phyloP scores from a whole-genome alignment of 2,797 vertebrate genomes.

The Otolemur crassicaudatus region DNA sequence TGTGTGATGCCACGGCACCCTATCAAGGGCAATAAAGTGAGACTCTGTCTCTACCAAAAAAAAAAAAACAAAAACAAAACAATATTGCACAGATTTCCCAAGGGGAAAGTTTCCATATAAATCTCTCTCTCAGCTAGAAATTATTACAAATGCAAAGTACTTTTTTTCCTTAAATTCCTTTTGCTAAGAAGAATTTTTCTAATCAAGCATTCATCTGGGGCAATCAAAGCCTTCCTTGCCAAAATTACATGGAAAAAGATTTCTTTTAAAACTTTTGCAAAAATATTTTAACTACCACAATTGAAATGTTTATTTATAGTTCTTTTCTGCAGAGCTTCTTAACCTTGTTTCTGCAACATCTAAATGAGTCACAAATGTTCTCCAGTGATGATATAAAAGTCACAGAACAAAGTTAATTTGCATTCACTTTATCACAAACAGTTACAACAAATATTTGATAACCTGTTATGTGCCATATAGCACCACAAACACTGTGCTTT shows the following conservation, averaged over 20 bases:
- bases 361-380: not conserved
- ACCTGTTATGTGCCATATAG: not conserved
- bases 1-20: too few relatives aligned
- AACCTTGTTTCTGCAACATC: conserved; percentile 45
- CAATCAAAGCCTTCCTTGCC: conserved; percentile 53
- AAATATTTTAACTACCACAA: conserved; percentile 55
- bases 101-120: not conserved
- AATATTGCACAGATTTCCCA: conserved; percentile 52
- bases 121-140: conserved; percentile 33
- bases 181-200: conserved; percentile 58
- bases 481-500: not conserved
- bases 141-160: conserved; percentile 10
- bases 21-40: too few relatives aligned
- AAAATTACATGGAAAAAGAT: conserved; percentile 50
- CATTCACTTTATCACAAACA: not conserved
- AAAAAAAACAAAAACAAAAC: not conserved
- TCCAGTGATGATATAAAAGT: conserved; percentile 9
- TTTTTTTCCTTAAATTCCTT: conserved; percentile 56
- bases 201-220: conserved; percentile 53
- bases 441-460: conserved; percentile 8
- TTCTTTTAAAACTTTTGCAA: conserved; percentile 47
- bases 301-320: conserved; percentile 1
- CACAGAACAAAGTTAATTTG: conserved; percentile 44
- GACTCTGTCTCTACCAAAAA: too few relatives aligned
- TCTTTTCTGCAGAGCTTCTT: conserved; percentile 52